Evolutionary conservation across 2,888 invertebrate genomes (phyloP).

Genomic region (Eristalis pertinax): DNA sequence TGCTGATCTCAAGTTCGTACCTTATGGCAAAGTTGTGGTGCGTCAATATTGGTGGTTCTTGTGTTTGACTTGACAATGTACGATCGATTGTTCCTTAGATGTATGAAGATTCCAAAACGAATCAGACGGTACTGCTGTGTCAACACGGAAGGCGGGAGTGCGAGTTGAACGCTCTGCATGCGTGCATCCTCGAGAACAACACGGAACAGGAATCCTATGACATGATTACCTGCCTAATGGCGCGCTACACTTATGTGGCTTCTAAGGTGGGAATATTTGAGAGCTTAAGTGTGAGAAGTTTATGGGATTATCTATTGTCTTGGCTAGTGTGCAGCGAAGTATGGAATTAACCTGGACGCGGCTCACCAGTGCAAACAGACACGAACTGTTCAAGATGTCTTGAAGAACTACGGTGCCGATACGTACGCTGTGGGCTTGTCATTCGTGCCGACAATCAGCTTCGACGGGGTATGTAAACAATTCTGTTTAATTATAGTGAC

Average conservation of each 20-base stretch:
- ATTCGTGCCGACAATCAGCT: constrained; percentile 78
- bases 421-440: constrained; percentile 76
- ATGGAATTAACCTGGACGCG: constrained; percentile 74
- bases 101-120: constrained; percentile 73
- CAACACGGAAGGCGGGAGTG: constrained; percentile 79
- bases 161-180: constrained; percentile 79
- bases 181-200: constrained; percentile 78
- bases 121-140: constrained; percentile 75
- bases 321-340: constrained; percentile 74
- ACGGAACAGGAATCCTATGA: constrained; percentile 74
- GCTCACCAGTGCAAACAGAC: constrained; percentile 75
- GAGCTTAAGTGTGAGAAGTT: neutral
- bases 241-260: constrained; percentile 72
- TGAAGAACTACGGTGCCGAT: constrained; percentile 77
- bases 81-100: constrained; percentile 54
- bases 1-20: constrained; percentile 77
- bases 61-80: neutral
- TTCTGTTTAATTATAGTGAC: neutral
- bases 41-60: constrained; percentile 52
- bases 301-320: constrained; percentile 16
- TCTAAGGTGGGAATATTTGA: constrained; percentile 69
- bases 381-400: constrained; percentile 76
- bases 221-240: constrained; percentile 78
- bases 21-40: constrained; percentile 80
- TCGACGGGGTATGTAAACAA: constrained; percentile 77